phyloP scores from a whole-genome alignment of 2,797 vertebrate species.

The Nyctibius grandis region DNA sequence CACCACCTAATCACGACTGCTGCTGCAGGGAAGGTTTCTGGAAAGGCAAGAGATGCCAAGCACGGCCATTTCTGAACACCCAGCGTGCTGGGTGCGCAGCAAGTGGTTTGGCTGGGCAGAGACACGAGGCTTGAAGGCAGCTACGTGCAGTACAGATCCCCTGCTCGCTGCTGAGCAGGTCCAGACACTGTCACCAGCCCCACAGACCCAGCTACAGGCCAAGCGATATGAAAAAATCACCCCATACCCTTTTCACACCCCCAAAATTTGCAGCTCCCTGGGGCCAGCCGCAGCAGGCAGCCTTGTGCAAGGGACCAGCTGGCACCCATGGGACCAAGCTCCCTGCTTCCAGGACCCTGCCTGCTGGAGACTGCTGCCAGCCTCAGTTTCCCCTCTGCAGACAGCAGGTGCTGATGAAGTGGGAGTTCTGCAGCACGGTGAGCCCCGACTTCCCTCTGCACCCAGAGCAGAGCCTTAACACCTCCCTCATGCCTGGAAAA shows the following conservation, averaged over 20 bases:
- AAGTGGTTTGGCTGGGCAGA: not conserved
- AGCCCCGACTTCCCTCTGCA: not conserved
- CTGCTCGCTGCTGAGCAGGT: accelerated
- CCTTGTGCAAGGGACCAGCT: not conserved
- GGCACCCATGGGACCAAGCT: not conserved
- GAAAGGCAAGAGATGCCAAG: not conserved
- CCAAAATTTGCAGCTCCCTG: not conserved
- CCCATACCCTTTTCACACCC: accelerated
- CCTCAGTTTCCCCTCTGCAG: not conserved
- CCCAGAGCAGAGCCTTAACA: accelerated
- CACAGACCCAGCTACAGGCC: not conserved
- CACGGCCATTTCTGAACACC: not conserved
- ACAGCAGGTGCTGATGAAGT: not conserved
- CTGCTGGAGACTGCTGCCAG: not conserved
- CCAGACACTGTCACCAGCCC: not conserved
- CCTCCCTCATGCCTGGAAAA: not conserved
- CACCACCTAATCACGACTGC: accelerated
- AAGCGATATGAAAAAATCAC: accelerated
- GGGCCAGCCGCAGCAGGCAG: not conserved
- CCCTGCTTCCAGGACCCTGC: too few relatives aligned
- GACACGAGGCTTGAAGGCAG: not conserved
- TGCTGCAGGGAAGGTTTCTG: not conserved
- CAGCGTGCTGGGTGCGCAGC: accelerated
- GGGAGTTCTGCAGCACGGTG: not conserved
- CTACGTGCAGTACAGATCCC: accelerated